A percentile compares a stretch with the other conserved stretches of the same genome.
Evolutionary conservation across 2,113 vertebrate genomes (phyloP).

Genomic region (Alligator sinensis): DNA sequence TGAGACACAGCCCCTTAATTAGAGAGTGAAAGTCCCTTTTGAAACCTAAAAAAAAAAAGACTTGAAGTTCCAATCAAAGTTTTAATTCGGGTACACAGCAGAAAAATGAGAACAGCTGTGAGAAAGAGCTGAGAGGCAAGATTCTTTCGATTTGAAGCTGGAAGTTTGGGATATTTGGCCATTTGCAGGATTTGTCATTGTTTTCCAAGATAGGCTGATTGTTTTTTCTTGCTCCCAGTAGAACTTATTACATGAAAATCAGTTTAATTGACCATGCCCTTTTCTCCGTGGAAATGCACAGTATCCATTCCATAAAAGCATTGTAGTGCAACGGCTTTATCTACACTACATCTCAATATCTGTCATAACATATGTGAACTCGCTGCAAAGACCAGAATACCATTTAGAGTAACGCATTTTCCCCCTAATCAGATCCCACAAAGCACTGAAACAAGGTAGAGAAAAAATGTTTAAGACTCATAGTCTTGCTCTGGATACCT

Average conservation of each 20-base stretch:
- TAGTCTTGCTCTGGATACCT: neutral
- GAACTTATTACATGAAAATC: neutral
- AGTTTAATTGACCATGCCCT: neutral
- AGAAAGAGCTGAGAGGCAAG: constrained; percentile 1
- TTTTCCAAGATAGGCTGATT: neutral
- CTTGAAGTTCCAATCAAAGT: constrained; percentile 61
- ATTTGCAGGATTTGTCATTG: neutral
- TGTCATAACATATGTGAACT: neutral
- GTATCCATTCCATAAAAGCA: neutral
- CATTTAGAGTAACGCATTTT: neutral
- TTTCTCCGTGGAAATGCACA: neutral
- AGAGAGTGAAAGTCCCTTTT: constrained; percentile 48
- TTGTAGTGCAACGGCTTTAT: neutral
- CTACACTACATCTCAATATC: fast-evolving
- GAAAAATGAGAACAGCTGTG: constrained; percentile 63
- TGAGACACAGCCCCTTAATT: constrained; percentile 38
- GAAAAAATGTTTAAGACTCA: constrained; percentile 30
- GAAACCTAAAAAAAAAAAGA: constrained; percentile 36
- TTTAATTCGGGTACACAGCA: constrained; percentile 60
- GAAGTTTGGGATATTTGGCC: neutral
- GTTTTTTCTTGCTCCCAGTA: neutral
- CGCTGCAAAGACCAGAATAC: neutral
- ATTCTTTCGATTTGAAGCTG: neutral
- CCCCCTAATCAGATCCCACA: neutral
- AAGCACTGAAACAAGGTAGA: constrained; percentile 1